Conservation (phyloP, 2,113 vertebrate genomes). For the Callithrix jacchus region DNA sequence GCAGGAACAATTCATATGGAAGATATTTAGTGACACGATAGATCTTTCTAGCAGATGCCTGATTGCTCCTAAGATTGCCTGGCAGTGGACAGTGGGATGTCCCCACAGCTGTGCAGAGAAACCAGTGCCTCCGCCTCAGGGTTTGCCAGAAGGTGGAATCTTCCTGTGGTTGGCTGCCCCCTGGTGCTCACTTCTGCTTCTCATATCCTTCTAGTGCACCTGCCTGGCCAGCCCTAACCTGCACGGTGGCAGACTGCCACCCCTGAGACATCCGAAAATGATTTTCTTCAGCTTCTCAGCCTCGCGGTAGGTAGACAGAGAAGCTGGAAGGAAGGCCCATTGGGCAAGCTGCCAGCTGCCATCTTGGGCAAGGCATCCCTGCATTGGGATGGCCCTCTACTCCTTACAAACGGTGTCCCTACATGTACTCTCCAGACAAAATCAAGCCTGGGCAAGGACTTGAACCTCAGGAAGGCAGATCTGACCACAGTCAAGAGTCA, state of each 20-base stretch:
- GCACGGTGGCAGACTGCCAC: background rate
- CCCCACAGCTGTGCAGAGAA: background rate
- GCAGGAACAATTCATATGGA: fast-evolving
- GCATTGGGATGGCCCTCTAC: fast-evolving
- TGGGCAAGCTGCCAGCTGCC: fast-evolving
- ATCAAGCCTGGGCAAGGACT: background rate
- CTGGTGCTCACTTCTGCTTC: background rate
- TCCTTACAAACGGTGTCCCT: fast-evolving
- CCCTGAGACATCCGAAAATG: no score
- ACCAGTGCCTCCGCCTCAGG: fast-evolving
- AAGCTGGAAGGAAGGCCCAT: background rate
- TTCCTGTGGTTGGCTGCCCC: background rate
- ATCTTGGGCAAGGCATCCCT: fast-evolving
- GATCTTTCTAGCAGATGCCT: background rate
- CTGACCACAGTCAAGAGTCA: no score
- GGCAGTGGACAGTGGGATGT: fast-evolving
- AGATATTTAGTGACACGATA: fast-evolving
- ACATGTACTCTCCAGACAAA: background rate
- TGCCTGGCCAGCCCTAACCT: background rate
- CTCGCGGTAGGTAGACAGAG: background rate
- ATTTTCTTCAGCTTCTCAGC: background rate
- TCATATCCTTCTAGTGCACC: background rate
- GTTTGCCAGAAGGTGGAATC: background rate
- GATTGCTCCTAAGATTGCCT: background rate
- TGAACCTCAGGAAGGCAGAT: background rate